These are phyloP conservation scores for Brachyptera risi DNA, from an alignment of 2,888 invertebrate species.

Conservation along the genomic window DNA sequence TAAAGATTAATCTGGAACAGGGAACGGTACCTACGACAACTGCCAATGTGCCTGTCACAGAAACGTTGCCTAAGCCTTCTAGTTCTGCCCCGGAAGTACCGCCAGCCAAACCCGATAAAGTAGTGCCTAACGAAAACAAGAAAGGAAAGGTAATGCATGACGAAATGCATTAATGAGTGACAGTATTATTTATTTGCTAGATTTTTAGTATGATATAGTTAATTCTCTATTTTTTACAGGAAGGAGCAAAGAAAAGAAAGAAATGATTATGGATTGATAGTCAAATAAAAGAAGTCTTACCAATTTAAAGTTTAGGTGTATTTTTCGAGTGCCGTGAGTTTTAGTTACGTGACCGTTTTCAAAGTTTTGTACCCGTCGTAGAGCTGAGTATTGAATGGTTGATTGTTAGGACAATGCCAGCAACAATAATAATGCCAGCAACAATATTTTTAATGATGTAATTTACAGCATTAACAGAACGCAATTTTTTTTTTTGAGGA, in stretches of 20 bases:
- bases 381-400: too few relatives aligned
- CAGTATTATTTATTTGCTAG: neutral
- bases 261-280: conserved; percentile 15
- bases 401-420: too few relatives aligned
- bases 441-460: too few relatives aligned
- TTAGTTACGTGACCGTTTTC: too few relatives aligned
- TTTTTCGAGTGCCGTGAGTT: too few relatives aligned
- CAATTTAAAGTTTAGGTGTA: too few relatives aligned
- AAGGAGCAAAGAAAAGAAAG: conserved; percentile 15
- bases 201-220: neutral
- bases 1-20: too few relatives aligned
- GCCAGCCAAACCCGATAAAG: neutral
- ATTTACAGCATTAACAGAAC: too few relatives aligned
- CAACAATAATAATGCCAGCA: too few relatives aligned
- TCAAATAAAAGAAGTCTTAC: too few relatives aligned
- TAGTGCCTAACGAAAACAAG: neutral
- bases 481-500: too few relatives aligned
- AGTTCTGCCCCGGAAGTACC: neutral
- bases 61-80: neutral
- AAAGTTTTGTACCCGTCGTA: too few relatives aligned
- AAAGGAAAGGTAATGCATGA: conserved; percentile 25
- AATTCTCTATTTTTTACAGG: conserved; percentile 12
- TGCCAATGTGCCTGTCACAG: neutral
- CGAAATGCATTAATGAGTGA: neutral
- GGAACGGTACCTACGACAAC: neutral